Evolutionary conservation across 2,797 vertebrate species (phyloP).

Genomic region (Acrossocheilus wenchowensis): DNA sequence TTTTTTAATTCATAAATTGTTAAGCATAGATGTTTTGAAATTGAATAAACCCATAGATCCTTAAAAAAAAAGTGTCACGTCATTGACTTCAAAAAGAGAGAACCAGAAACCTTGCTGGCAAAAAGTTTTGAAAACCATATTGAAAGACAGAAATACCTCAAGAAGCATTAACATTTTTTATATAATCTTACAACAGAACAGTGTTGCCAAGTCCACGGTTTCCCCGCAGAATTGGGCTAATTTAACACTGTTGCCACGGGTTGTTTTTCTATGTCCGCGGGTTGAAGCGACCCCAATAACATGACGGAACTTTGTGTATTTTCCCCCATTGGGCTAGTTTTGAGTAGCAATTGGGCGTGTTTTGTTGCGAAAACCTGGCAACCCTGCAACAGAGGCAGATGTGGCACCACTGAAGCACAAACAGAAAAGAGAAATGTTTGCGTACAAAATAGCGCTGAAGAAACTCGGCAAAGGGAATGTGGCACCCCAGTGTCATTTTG

Average conservation of each 20-base stretch:
- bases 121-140: neutral
- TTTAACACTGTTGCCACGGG: no score
- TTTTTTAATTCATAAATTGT: neutral
- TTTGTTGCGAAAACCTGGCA: neutral
- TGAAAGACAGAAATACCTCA: neutral
- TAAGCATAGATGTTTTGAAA: neutral
- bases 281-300: no score
- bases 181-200: neutral
- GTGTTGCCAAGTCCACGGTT: no score
- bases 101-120: neutral
- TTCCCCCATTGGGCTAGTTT: no score
- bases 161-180: no score
- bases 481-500: constrained; percentile 48
- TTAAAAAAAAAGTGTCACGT: neutral
- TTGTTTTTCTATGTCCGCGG: no score
- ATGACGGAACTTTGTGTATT: no score
- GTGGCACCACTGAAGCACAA: neutral
- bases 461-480: constrained; percentile 50
- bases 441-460: neutral
- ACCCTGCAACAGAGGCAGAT: neutral
- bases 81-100: neutral
- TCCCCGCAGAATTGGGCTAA: no score
- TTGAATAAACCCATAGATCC: neutral
- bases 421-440: neutral
- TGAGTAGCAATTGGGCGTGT: no score